Conservation (phyloP, 1,140 invertebrate genomes). For the Caenorhabditis briggsae region DNA sequence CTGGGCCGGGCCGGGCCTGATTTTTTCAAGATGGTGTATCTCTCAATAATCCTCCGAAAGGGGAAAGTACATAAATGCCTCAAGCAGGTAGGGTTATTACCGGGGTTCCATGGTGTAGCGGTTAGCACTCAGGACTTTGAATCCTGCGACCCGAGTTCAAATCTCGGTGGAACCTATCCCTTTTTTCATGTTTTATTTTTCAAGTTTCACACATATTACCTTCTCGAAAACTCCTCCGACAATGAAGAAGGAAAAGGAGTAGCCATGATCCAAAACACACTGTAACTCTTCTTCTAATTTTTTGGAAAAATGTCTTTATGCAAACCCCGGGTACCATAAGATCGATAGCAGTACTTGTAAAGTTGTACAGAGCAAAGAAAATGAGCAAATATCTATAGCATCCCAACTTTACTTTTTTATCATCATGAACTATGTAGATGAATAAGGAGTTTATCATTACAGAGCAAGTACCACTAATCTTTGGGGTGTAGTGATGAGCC, state of each 20-base stretch:
- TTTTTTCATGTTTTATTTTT: constrained; percentile 76
- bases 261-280: neutral
- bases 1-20: no score
- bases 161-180: constrained; percentile 76
- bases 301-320: neutral
- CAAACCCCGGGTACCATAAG: neutral
- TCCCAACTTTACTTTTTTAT: neutral
- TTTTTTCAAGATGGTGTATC: no score
- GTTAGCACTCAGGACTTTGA: constrained; percentile 91
- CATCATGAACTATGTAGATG: neutral
- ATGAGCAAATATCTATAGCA: neutral
- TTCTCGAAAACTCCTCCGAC: neutral
- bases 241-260: neutral
- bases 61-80: no score
- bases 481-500: neutral
- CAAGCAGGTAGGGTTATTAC: no score
- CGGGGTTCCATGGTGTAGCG: constrained; percentile 89
- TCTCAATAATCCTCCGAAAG: no score
- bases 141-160: constrained; percentile 90
- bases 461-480: neutral
- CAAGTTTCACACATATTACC: neutral
- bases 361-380: neutral
- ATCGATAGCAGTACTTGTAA: neutral
- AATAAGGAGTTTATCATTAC: neutral
- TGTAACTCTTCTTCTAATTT: neutral